phyloP scores from a whole-genome alignment of 2,113 vertebrate species.

The Chloroceryle aenea region DNA sequence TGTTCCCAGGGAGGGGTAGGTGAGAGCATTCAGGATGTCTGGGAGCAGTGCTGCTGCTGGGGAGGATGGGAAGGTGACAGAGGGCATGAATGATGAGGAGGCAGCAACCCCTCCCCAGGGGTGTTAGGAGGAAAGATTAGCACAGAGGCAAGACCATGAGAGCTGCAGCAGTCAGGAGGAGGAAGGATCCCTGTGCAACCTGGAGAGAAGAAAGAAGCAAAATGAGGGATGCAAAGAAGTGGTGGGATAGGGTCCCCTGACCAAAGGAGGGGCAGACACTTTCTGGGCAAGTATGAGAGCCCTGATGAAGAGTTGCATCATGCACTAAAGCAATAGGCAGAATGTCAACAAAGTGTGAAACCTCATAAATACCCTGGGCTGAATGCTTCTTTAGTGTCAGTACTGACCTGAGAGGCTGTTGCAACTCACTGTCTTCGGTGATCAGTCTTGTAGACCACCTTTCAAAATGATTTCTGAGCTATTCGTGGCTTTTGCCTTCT shows the following conservation, averaged over 20 bases:
- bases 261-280: not conserved
- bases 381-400: not conserved
- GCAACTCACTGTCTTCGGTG: not conserved
- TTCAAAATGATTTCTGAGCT: accelerated
- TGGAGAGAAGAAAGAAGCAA: not conserved
- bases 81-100: not conserved
- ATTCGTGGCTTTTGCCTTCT: not conserved
- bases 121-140: not conserved
- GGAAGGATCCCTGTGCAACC: not conserved
- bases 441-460: not conserved
- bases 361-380: not conserved
- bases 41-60: not conserved
- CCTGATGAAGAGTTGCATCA: not conserved
- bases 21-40: not conserved
- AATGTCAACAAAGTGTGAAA: not conserved
- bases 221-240: not conserved
- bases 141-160: not conserved
- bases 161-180: not conserved
- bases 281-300: not conserved
- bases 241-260: not conserved
- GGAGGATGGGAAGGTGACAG: not conserved
- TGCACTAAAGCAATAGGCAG: not conserved
- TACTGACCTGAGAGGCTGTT: not conserved
- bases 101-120: not conserved
- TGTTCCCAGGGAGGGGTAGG: not conserved